A percentile compares a stretch with the other conserved stretches of the same genome.
These are phyloP conservation scores for Chaetops frenatus DNA, from an alignment of 2,113 vertebrate species.

Conservation along the genomic window DNA sequence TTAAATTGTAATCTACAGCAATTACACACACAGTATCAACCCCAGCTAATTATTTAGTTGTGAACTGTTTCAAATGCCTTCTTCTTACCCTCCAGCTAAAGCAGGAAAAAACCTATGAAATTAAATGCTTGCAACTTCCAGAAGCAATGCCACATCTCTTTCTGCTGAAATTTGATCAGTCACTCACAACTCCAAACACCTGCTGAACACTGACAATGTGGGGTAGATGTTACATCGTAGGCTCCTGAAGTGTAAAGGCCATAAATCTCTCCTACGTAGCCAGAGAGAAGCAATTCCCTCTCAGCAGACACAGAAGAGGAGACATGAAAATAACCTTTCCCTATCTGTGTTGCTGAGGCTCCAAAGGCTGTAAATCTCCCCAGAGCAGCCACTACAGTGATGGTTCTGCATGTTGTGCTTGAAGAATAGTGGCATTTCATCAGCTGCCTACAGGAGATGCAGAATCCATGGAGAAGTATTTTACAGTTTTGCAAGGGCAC, in stretches of 20 bases:
- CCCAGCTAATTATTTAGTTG: background rate
- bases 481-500: background rate
- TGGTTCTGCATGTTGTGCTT: background rate
- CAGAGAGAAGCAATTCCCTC: background rate
- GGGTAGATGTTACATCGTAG: accelerated
- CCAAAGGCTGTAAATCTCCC: background rate
- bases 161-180: background rate
- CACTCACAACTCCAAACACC: background rate
- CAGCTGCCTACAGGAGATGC: background rate
- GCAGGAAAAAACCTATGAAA: background rate
- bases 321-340: background rate
- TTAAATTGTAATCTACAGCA: background rate
- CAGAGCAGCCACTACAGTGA: background rate
- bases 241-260: background rate
- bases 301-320: background rate
- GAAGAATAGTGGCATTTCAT: constrained; percentile 26
- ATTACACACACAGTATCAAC: background rate
- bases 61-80: background rate
- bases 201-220: background rate
- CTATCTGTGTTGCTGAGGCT: background rate
- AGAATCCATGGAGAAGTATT: constrained; percentile 4
- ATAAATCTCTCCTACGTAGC: background rate
- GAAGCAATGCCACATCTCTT: background rate
- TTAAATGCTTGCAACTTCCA: background rate
- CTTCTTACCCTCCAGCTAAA: background rate